Conservation (phyloP, 2,888 invertebrate species). For the Parapristionchus giblindavisi region DNA sequence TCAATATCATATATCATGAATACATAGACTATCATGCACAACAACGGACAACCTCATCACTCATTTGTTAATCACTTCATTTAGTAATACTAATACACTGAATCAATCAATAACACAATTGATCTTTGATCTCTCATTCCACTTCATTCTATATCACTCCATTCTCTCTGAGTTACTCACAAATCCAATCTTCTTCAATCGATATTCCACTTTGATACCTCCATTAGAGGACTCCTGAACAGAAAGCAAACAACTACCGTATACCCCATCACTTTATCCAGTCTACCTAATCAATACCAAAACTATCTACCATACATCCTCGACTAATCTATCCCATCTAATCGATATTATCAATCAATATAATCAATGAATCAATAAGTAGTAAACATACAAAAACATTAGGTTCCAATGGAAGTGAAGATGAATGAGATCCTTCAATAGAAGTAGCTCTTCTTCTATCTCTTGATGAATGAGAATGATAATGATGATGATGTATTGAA, state of each 20-base stretch:
- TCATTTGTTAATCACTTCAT: neutral
- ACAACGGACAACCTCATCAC: too few species aligned
- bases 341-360: too few species aligned
- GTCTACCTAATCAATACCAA: neutral
- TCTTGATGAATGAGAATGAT: neutral
- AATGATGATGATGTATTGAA: neutral
- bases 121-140: neutral
- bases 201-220: slow-evolving; percentile 32
- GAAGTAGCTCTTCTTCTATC: slow-evolving; percentile 13
- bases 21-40: neutral
- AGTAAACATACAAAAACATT: slow-evolving; percentile 43
- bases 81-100: neutral
- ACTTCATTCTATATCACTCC: slow-evolving; percentile 23
- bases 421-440: slow-evolving; percentile 17
- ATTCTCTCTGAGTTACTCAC: too few species aligned
- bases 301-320: neutral
- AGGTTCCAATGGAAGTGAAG: slow-evolving; percentile 42
- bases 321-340: too few species aligned
- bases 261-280: neutral
- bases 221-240: slow-evolving; percentile 12
- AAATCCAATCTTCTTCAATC: slow-evolving; percentile 29
- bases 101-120: neutral
- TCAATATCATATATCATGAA: neutral
- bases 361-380: neutral
- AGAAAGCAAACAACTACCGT: neutral